phyloP scores from a whole-genome alignment of 2,113 vertebrate species.

The Nibea coibor region DNA sequence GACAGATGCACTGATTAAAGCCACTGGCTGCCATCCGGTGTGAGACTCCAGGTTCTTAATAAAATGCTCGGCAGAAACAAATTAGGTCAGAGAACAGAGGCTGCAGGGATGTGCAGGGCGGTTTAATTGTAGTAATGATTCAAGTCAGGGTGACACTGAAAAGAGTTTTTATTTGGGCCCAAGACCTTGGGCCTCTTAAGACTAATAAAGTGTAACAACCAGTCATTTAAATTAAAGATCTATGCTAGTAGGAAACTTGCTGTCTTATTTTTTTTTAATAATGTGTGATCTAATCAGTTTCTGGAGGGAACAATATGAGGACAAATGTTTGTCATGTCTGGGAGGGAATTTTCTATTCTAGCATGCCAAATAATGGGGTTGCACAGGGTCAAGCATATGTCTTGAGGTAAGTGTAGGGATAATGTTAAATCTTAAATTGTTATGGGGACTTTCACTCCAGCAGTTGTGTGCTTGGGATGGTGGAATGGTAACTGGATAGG shows the following conservation, averaged over 20 bases:
- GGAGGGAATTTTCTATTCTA: too few species aligned
- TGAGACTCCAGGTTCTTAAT: constrained; percentile 15
- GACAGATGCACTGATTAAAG: constrained; percentile 29
- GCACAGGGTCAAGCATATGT: too few species aligned
- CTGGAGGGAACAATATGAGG: not conserved
- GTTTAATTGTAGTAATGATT: constrained; percentile 51
- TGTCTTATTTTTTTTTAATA: not conserved
- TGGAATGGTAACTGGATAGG: too few species aligned
- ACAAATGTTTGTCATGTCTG: not conserved
- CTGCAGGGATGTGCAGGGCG: not conserved
- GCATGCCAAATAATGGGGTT: too few species aligned
- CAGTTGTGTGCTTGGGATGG: too few species aligned
- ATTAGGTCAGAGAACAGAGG: constrained; percentile 21
- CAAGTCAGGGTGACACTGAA: constrained; percentile 17
- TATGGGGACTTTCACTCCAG: too few species aligned
- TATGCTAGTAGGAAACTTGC: not conserved
- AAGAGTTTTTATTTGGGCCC: constrained; percentile 18
- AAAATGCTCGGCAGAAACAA: constrained; percentile 33
- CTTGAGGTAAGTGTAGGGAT: too few species aligned
- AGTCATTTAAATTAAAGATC: constrained; percentile 3
- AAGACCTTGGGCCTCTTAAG: not conserved
- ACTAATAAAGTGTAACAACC: not conserved
- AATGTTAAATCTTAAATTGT: too few species aligned
- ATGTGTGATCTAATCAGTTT: not conserved
- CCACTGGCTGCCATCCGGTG: not conserved